Evolutionary conservation across 2,888 invertebrate species (phyloP).

Genomic region (Prosopocoilus inquinatus): DNA sequence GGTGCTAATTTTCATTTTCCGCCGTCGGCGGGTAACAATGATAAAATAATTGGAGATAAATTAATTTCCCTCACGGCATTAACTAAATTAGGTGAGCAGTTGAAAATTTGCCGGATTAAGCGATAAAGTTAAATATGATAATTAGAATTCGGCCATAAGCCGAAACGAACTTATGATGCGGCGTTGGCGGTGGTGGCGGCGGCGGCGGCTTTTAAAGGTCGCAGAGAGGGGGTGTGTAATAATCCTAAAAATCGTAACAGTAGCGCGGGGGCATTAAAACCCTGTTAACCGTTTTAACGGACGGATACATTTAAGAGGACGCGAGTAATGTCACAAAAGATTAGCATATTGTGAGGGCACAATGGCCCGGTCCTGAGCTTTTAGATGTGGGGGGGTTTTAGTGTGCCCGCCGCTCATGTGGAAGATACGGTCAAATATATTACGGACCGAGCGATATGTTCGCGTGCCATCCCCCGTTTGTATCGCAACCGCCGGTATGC

Average conservation of each 20-base stretch:
- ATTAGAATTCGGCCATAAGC: background rate
- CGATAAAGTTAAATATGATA: slow-evolving; percentile 3
- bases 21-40: slow-evolving; percentile 7
- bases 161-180: background rate
- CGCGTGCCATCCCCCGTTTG: slow-evolving; percentile 15
- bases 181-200: no score
- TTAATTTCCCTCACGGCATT: slow-evolving; percentile 15
- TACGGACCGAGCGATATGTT: background rate
- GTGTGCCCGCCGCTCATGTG: slow-evolving; percentile 23
- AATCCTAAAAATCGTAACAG: background rate
- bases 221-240: background rate
- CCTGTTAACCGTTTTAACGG: slow-evolving; percentile 40
- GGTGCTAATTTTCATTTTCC: no score
- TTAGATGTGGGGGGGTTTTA: slow-evolving; percentile 25
- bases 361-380: slow-evolving; percentile 18
- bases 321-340: slow-evolving; percentile 32
- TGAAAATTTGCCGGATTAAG: background rate
- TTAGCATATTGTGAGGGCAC: slow-evolving; percentile 32
- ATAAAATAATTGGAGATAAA: slow-evolving; percentile 20
- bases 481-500: slow-evolving; percentile 11
- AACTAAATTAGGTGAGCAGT: slow-evolving; percentile 19
- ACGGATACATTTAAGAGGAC: slow-evolving; percentile 31
- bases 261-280: slow-evolving; percentile 33
- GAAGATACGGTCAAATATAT: slow-evolving; percentile 13
- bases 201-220: background rate